These are phyloP conservation scores for Planococcus citri DNA, from an alignment of 1,140 invertebrate species.

Conservation along the genomic window DNA sequence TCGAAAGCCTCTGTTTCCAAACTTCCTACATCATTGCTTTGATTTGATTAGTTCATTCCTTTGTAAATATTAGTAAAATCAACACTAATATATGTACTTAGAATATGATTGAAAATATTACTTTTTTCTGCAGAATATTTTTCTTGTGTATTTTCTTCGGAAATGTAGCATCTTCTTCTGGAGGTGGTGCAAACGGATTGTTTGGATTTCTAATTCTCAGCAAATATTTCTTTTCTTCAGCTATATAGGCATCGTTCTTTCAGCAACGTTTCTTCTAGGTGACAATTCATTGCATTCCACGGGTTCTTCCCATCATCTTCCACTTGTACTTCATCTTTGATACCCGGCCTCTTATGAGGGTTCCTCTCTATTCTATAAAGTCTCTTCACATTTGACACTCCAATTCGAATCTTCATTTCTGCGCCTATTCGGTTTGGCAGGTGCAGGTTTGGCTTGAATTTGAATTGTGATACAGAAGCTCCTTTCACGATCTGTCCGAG, in stretches of 20 bases:
- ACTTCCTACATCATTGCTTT: too few species aligned
- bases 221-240: constrained; percentile 10
- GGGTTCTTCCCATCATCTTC: not conserved
- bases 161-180: too few species aligned
- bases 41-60: too few species aligned
- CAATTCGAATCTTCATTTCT: not conserved
- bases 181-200: not conserved
- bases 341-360: not conserved
- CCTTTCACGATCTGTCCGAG: too few species aligned
- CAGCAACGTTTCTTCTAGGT: not conserved
- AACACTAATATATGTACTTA: too few species aligned
- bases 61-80: too few species aligned
- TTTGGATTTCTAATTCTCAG: not conserved
- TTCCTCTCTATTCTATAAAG: not conserved
- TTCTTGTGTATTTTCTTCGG: too few species aligned
- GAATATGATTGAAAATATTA: too few species aligned
- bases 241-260: not conserved
- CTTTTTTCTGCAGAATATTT: too few species aligned
- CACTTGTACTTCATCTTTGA: not conserved
- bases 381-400: constrained; percentile 1
- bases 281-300: constrained; percentile 12
- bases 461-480: not conserved
- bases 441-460: not conserved
- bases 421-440: too few species aligned
- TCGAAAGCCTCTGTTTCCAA: too few species aligned